A percentile compares a stretch with the other conserved stretches of the same genome.
Conservation (phyloP, 2,888 invertebrate genomes). For the Alentia gelatinosa region DNA sequence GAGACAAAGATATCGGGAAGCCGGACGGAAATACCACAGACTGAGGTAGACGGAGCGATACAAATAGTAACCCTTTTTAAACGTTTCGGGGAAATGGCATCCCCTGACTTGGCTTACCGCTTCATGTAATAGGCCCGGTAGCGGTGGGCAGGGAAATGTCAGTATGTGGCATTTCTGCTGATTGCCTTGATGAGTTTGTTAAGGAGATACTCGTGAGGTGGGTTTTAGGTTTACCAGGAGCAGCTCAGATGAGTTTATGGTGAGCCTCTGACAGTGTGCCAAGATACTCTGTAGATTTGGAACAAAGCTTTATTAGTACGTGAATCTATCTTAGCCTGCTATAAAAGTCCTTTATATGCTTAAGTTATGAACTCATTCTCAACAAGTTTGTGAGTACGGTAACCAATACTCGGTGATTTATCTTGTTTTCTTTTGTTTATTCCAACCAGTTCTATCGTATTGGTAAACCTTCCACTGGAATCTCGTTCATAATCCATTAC, state of each 20-base stretch:
- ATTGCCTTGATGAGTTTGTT: background rate
- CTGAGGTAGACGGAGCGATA: background rate
- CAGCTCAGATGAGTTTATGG: background rate
- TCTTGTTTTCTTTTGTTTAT: too few species aligned
- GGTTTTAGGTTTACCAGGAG: background rate
- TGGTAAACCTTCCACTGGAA: too few species aligned
- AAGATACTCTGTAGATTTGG: too few species aligned
- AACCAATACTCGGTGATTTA: too few species aligned
- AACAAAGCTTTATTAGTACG: too few species aligned
- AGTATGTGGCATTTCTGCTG: background rate
- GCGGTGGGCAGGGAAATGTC: background rate
- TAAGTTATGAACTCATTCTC: too few species aligned
- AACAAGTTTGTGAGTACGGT: too few species aligned
- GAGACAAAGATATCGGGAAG: background rate
- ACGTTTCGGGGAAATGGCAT: background rate
- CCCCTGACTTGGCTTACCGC: background rate
- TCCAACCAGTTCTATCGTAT: too few species aligned
- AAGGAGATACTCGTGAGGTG: background rate
- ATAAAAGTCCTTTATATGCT: too few species aligned
- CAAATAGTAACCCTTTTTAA: background rate
- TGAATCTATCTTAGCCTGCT: too few species aligned
- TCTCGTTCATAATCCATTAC: too few species aligned
- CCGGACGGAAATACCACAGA: background rate
- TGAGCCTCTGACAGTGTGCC: too few species aligned
- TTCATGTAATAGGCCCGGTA: background rate